A percentile compares a stretch with the other conserved stretches of the same genome.
Evolutionary conservation across 37 sponge, comb jelly and placozoan genomes (phyloP).

Genomic region (Chondrilla cf. caribensis): DNA sequence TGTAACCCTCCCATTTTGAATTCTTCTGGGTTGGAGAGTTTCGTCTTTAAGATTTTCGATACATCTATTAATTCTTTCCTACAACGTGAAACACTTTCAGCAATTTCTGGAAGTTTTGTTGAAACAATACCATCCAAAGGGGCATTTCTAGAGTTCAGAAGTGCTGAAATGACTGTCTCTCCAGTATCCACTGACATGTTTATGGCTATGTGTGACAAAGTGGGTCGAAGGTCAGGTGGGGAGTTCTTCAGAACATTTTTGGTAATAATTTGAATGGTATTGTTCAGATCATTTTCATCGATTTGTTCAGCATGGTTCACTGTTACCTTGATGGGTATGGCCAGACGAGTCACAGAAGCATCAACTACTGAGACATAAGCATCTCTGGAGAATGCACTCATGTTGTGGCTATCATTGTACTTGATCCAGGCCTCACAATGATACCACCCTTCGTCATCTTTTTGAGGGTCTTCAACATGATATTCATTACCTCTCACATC

Average conservation of each 20-base stretch:
- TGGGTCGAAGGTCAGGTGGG: not conserved
- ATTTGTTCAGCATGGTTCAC: not conserved
- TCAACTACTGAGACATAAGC: conserved; percentile 1
- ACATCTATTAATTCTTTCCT: not conserved
- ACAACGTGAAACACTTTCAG: not conserved
- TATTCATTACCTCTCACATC: not conserved
- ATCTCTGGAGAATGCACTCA: not conserved
- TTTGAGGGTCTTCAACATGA: not conserved
- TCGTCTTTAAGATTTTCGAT: not conserved
- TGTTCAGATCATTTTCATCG: not conserved
- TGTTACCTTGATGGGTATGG: not conserved
- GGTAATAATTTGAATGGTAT: not conserved
- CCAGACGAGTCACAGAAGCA: not conserved
- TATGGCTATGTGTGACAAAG: not conserved
- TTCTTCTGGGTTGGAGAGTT: not conserved
- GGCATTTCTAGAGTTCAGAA: not conserved
- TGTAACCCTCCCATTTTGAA: too few species aligned
- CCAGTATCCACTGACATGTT: not conserved
- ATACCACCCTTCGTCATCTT: conserved; percentile 3
- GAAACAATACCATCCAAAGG: not conserved
- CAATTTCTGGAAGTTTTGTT: not conserved
- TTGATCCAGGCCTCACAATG: conserved; percentile 1
- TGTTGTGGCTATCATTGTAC: not conserved
- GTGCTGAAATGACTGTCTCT: not conserved
- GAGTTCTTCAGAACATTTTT: not conserved